Evolutionary conservation across 2,113 vertebrate species (phyloP), one percentile per base, ranked within the genome.

Genomic region (Chaenocephalus aceratus): DNA sequence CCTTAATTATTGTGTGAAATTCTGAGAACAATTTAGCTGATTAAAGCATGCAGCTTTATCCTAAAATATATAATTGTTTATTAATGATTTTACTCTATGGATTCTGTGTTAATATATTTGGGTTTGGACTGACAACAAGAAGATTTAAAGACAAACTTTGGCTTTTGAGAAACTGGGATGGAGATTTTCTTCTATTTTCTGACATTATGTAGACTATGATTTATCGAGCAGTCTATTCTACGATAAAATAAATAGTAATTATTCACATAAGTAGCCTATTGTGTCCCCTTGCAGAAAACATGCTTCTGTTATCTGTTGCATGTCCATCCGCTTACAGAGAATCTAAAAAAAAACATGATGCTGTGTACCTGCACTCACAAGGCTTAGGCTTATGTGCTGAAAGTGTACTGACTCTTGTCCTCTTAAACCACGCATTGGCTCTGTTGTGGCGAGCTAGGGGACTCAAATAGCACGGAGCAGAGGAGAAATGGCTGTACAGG

Each of bases 321-420:
- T 67, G 76, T 67, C 36, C n/a, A 48, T 30, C 48, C 79, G 64
- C 77, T 67, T 85, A 74, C 8, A 10, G 59, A 36, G 66, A 75
- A 59, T 72, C 74, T 79, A 10, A 44, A 59, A 70, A 70, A 66
- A 78, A 72, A 48, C 68, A 68, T 23, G 54, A 46, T 21, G 51
- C 66, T 44, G 18, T 54, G 18, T 26, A 60, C 54, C 80, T 79
- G 18, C 79, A 58, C 75, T 87, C 68, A 36, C 75, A 63, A 80
- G 75, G 72, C 68, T 87, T 80, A 78, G 72, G 75, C 81, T 85
- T 86, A 84, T 73, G 72, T 62, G 70, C 68, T 67, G 63, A 67
- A 61, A 53, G 69, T 81, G 72, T 74, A 62, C 59, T 26, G 61
- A 78, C n/a, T 78, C 26, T 82, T 59, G 61, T 63, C 78, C 73